Conservation (phyloP, 2,113 vertebrate species). For the Muscicapa adusta region DNA sequence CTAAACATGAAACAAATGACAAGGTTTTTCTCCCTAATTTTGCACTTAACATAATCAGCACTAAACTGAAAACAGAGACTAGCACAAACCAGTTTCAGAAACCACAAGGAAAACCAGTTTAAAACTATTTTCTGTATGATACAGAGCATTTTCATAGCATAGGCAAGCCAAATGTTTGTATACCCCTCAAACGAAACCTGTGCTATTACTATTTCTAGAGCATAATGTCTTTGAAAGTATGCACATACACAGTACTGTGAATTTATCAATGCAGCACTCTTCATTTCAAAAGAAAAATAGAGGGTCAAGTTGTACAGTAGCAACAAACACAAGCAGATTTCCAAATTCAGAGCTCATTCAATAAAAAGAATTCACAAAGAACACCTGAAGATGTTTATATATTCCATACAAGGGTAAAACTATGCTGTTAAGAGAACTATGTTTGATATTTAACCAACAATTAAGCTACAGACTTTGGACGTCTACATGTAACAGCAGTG, state of each 20-base stretch:
- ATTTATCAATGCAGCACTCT: background rate
- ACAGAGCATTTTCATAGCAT: background rate
- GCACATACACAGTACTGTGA: background rate
- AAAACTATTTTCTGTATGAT: background rate
- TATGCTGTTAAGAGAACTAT: background rate
- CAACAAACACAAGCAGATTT: background rate
- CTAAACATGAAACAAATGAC: background rate
- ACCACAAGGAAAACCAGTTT: slow-evolving; percentile 38
- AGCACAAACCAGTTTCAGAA: slow-evolving; percentile 30
- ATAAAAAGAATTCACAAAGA: background rate
- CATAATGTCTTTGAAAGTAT: background rate
- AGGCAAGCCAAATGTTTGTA: background rate
- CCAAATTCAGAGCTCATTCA: background rate
- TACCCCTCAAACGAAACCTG: background rate
- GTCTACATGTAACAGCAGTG: background rate
- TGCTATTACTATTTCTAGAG: background rate
- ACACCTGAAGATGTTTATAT: background rate
- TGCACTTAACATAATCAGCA: background rate
- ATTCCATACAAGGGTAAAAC: background rate
- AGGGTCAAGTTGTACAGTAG: background rate
- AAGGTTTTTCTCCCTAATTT: background rate
- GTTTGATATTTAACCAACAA: background rate
- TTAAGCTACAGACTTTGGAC: slow-evolving; percentile 12
- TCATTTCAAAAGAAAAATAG: background rate
- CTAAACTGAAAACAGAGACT: background rate